Evolutionary conservation across 2,888 invertebrate genomes (phyloP).

Genomic region (Glaucopsyche alexis): DNA sequence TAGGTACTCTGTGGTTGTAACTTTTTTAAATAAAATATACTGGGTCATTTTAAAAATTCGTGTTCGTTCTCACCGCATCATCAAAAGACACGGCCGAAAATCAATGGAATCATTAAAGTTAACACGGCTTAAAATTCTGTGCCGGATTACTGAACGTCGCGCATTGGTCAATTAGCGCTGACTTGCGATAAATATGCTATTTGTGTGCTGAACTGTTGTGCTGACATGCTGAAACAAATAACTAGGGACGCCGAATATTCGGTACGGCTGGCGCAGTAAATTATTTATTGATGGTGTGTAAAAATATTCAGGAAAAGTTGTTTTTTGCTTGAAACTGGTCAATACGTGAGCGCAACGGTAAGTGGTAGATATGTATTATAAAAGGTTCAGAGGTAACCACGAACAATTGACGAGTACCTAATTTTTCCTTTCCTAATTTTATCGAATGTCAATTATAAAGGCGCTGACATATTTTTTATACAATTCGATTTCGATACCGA

Average conservation of each 20-base stretch:
- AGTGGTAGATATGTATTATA: too few relatives aligned
- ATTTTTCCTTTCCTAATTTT: too few relatives aligned
- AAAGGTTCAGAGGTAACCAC: too few relatives aligned
- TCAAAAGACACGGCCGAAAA: constrained; percentile 14
- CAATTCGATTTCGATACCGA: too few relatives aligned
- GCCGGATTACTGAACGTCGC: constrained; percentile 13
- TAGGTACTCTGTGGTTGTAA: background rate
- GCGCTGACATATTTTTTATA: too few relatives aligned
- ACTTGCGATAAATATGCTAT: constrained; percentile 14
- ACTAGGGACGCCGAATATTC: background rate
- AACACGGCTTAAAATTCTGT: constrained; percentile 21
- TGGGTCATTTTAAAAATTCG: background rate
- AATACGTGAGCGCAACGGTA: too few relatives aligned
- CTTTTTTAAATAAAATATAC: constrained; percentile 7
- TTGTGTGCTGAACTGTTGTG: constrained; percentile 16
- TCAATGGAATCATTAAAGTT: constrained; percentile 15
- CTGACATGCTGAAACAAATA: constrained; percentile 16
- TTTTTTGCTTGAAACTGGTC: too few relatives aligned
- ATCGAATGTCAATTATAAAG: too few relatives aligned
- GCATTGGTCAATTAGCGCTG: constrained; percentile 22
- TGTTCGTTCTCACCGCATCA: background rate
- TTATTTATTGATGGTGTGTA: too few relatives aligned
- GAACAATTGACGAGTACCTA: too few relatives aligned
- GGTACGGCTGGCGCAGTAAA: background rate
- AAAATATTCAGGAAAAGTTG: too few relatives aligned